Evolutionary conservation across 2,113 vertebrate species (phyloP), one percentile per base, ranked within the genome.

Genomic region (Pterocles burchelli): DNA sequence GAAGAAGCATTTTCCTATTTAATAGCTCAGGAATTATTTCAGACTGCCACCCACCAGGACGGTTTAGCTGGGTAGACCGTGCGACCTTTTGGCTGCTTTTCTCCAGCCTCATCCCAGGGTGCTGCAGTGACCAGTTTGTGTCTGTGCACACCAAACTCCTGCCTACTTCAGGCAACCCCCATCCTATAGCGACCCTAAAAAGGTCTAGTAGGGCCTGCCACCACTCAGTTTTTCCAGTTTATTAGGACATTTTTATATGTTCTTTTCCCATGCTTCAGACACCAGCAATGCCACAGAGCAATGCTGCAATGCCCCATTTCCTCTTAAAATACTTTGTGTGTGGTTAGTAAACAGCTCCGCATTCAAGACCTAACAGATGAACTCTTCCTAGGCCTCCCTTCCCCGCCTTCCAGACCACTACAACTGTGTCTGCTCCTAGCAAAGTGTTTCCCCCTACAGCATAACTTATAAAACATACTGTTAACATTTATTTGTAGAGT

Each of bases 31-130:
- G 89, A 96, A 96, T 96, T 95, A 93, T 94, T 95, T 94, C 91
- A 96, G 95, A 94, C 95, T 96, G 94, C 95, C 93, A 93, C 96
- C 95, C 95, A 96, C 96, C 46, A 95, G 91, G 96, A 95, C 90
- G 77, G 94, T 96, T 97, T 96, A 93, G 85, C 78, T 96, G 59
- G 58, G 83, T 82, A 74, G 89, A 96, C 17, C 74, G 34, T 63
- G 49, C 96, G 93, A 95, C 93, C 93, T 96, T 95, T 96, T 5
- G 0, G 58, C 68, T 96, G 94, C 89, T 93, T 77, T 90, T 82
- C 62, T 80, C 66, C 71, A 93, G 81, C 26, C 18, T 91, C 3
- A 1, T 88, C 82, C 63, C 91, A 83, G 72, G 38, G 24, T 66
- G 34, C 59, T 88, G 55, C 79, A 59, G 85, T 38, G 51, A 90